These are phyloP conservation scores for Sinella curviseta DNA, from an alignment of 1,140 invertebrate species.

Conservation along the genomic window DNA sequence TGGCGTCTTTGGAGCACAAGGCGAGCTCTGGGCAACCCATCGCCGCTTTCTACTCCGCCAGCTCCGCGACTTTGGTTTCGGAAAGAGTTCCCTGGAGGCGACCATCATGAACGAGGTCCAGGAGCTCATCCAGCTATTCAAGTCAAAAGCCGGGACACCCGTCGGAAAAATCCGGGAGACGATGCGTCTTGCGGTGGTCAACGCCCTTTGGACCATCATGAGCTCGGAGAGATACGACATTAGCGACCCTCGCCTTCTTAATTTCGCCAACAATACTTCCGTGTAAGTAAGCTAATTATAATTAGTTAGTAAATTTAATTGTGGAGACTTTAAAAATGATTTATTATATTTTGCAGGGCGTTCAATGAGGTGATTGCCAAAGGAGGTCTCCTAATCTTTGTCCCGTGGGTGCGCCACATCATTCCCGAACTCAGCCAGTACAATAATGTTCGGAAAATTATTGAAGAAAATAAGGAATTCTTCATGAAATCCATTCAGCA, in stretches of 20 bases:
- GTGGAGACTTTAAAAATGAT: not conserved
- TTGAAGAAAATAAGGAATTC: not conserved
- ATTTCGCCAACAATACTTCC: slow-evolving; percentile 8
- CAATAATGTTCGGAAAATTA: not conserved
- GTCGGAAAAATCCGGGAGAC: slow-evolving; percentile 6
- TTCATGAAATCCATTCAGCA: not conserved
- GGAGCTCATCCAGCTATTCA: not conserved
- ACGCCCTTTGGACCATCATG: slow-evolving; percentile 27
- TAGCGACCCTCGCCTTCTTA: slow-evolving; percentile 4
- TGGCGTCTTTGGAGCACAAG: slow-evolving; percentile 9
- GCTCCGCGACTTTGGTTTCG: slow-evolving; percentile 34
- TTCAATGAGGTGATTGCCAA: slow-evolving; percentile 5
- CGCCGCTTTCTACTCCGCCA: slow-evolving; percentile 25
- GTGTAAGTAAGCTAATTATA: not conserved
- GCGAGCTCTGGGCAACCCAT: slow-evolving; percentile 19
- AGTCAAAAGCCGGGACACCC: not conserved
- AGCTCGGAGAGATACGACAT: not conserved
- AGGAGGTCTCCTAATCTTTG: slow-evolving; percentile 9
- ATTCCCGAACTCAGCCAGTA: slow-evolving; percentile 15
- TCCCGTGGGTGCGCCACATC: slow-evolving; percentile 2
- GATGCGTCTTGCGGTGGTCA: slow-evolving; percentile 18
- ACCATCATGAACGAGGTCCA: slow-evolving; percentile 21
- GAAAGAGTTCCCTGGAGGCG: slow-evolving; percentile 20
- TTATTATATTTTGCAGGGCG: not conserved
- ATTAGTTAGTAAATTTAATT: not conserved